A percentile compares a stretch with the other conserved stretches of the same genome.
Evolutionary conservation across 2,113 vertebrate genomes (phyloP).

Genomic region (Crotalus horridus): DNA sequence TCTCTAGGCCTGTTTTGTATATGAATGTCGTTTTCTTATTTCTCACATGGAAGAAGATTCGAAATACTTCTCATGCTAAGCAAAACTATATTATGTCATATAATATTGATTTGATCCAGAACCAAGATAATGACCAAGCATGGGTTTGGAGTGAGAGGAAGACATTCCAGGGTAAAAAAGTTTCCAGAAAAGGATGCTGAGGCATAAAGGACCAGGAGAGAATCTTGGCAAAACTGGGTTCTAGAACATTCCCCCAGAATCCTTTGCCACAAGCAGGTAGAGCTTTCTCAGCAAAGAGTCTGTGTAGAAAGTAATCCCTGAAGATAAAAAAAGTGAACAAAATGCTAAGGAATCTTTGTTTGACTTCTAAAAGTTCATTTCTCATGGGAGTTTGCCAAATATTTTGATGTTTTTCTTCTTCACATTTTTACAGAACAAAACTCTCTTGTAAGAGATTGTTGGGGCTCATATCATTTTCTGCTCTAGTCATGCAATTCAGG

Average conservation of each 20-base stretch:
- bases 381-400: constrained; percentile 41
- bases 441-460: constrained; percentile 43
- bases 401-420: constrained; percentile 45
- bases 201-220: not conserved
- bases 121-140: not conserved
- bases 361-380: constrained; percentile 33
- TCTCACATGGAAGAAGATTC: not conserved
- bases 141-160: not conserved
- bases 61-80: not conserved
- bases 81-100: not conserved
- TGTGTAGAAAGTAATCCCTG: not conserved
- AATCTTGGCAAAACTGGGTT: not conserved
- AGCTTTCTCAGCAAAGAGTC: not conserved
- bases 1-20: not conserved
- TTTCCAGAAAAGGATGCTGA: not conserved
- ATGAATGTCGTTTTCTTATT: not conserved
- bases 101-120: not conserved
- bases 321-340: not conserved
- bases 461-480: constrained; percentile 37
- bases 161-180: not conserved
- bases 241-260: not conserved
- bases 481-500: constrained; percentile 42
- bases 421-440: constrained; percentile 46
- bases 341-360: not conserved
- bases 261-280: not conserved